Evolutionary conservation across 2,113 vertebrate genomes (phyloP).

Genomic region (Cranoglanis bouderius): DNA sequence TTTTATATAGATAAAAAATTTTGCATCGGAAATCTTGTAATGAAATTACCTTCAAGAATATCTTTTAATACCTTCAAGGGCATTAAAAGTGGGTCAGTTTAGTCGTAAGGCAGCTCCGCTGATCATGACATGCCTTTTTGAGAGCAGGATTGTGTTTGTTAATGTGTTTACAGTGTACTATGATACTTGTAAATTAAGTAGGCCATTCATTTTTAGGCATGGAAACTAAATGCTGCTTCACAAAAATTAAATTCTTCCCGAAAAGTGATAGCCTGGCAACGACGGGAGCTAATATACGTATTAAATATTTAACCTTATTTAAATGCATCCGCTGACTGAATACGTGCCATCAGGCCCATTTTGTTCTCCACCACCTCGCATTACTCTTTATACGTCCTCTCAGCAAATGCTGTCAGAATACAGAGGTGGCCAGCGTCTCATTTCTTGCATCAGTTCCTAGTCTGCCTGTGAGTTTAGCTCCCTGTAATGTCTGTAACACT

Average conservation of each 20-base stretch:
- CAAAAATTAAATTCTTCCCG: conserved; percentile 1
- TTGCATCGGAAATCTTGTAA: background rate
- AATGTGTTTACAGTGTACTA: background rate
- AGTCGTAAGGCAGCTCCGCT: background rate
- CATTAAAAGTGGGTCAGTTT: background rate
- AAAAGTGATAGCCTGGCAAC: background rate
- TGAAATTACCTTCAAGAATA: background rate
- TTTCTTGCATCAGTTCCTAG: conserved; percentile 47
- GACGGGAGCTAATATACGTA: background rate
- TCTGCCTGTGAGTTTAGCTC: conserved; percentile 57
- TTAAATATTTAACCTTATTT: conserved; percentile 8
- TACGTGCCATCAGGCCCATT: conserved; percentile 40
- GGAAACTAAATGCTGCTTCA: background rate
- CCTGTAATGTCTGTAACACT: conserved; percentile 61
- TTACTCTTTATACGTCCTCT: conserved; percentile 28
- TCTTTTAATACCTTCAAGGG: no score
- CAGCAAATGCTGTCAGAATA: conserved; percentile 38
- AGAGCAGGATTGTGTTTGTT: background rate
- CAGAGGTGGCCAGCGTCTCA: conserved; percentile 46
- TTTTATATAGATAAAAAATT: no score
- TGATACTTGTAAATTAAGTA: conserved; percentile 3
- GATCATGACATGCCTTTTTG: background rate
- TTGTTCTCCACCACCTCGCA: conserved; percentile 13
- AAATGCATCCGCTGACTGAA: conserved; percentile 5
- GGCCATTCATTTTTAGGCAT: background rate